Percentiles rank a stretch among this genome's conserved stretches.
These are phyloP conservation scores for Callimorpha dominula DNA, from an alignment of 2,888 invertebrate genomes.

Conservation along the genomic window DNA sequence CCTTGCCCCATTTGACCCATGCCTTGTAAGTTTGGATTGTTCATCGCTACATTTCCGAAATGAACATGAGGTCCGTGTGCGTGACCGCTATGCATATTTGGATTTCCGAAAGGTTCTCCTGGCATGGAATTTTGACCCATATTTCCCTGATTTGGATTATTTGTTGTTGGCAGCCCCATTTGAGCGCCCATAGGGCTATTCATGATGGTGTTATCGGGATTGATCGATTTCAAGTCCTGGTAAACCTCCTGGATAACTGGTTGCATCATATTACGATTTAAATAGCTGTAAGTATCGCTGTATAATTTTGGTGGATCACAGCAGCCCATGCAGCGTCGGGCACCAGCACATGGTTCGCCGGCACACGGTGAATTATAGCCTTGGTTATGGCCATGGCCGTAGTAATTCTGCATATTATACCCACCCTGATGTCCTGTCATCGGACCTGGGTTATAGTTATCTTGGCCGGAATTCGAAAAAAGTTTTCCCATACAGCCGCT, in stretches of 20 bases:
- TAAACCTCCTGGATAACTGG: conserved; percentile 79
- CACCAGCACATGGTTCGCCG: conserved; percentile 59
- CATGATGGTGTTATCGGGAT: conserved; percentile 70
- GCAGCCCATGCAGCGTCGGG: conserved; percentile 56
- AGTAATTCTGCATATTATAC: conserved; percentile 48
- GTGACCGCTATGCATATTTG: conserved; percentile 18
- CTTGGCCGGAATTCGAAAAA: conserved; percentile 63
- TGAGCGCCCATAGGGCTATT: conserved; percentile 67
- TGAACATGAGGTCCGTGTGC: conserved; percentile 30
- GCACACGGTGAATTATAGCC: conserved; percentile 51
- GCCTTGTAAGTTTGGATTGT: conserved; percentile 11
- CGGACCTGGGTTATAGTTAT: conserved; percentile 50
- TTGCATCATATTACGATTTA: conserved; percentile 76
- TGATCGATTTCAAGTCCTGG: conserved; percentile 72
- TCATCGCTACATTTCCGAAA: conserved; percentile 40
- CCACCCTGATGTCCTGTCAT: conserved; percentile 39
- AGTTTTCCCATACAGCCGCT: conserved; percentile 83
- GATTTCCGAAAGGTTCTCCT: conserved; percentile 35
- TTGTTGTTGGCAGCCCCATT: conserved; percentile 61
- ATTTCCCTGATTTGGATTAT: conserved; percentile 34
- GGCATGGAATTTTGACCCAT: conserved; percentile 40
- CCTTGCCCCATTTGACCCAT: conserved; percentile 10
- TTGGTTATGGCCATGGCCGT: conserved; percentile 44
- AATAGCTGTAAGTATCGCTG: conserved; percentile 74
- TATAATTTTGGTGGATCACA: conserved; percentile 74